Evolutionary conservation across 2,113 vertebrate species (phyloP), one percentile per base, ranked within the genome.

Genomic region (Brienomyrus brachyistius): DNA sequence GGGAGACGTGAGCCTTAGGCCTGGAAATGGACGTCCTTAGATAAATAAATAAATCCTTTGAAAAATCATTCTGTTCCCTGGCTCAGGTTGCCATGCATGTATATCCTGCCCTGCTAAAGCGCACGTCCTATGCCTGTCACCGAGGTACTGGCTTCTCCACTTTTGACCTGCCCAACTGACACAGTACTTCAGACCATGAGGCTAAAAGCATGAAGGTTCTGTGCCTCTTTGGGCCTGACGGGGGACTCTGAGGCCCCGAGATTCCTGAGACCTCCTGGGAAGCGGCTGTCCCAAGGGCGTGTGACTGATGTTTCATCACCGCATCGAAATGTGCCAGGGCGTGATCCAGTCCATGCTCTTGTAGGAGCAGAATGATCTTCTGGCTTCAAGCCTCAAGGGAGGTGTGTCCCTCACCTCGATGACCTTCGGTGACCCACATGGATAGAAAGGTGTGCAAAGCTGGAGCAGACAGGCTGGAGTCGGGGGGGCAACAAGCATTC

Each of bases 21-120:
- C 88, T 54, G 70, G 66, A 89, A 89, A 88, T 70, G 17, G 15
- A 35, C 62, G 35, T 88, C 59, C 35, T 88, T 88, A 52, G 70
- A n/a, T n/a, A n/a, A n/a, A 51, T 31, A 88, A 66, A 47, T 50
- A 19, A 51, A n/a, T 15, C n/a, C 23, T 77, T 51, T 88, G 23
- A 74, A 74, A 48, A 62, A 88, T 77, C 31, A 47, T 48, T 88
- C 59, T 70, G 21, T 47, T n/a, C 23, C 43, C 56, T 45, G 40
- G 35, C 40, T 15, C 13, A 62, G 13, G 88, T 88, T 48, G 70
- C 43, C 21, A 77, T 50, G 59, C 23, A 31, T n/a, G 3, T 13
- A 51, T 77, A n/a, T 50, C 10, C n/a, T 50, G 47, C 59, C 45
- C n/a, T 48, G 83, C 23, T 19, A 15, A 66, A 59, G 43, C 40